Evolutionary conservation across 2,797 vertebrate genomes (phyloP).

Genomic region (Cryptoprocta ferox): DNA sequence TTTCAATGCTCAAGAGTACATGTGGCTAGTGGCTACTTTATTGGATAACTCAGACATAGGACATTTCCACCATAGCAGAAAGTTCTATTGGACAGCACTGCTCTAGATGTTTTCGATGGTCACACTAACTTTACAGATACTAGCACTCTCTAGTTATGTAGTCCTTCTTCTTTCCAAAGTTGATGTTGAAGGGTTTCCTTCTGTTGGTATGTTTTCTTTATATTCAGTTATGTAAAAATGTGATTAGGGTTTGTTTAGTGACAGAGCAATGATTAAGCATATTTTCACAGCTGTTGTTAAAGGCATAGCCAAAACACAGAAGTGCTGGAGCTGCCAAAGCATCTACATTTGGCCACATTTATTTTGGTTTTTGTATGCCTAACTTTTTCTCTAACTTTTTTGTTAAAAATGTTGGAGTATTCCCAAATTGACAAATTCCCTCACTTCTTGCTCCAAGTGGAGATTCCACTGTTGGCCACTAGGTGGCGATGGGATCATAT

Average conservation of each 20-base stretch:
- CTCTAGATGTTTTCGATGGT: background rate
- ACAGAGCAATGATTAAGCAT: background rate
- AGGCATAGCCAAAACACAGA: background rate
- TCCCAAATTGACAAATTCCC: background rate
- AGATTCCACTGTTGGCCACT: constrained; percentile 1
- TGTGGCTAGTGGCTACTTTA: background rate
- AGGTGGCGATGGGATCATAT: background rate
- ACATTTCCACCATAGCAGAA: background rate
- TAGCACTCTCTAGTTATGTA: background rate
- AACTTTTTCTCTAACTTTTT: background rate
- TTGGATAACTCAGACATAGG: background rate
- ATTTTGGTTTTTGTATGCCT: background rate
- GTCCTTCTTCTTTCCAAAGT: background rate
- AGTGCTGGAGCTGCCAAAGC: background rate
- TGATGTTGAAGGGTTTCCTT: background rate
- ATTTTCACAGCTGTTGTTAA: background rate
- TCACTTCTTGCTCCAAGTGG: background rate
- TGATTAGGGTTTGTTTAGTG: background rate
- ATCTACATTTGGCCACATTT: background rate
- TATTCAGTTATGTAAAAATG: background rate
- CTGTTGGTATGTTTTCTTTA: background rate
- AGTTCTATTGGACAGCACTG: background rate
- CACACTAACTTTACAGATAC: background rate
- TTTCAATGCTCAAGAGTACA: background rate
- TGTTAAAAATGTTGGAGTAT: background rate